Conservation (phyloP, 2,113 vertebrate species). For the Rhea americana region DNA sequence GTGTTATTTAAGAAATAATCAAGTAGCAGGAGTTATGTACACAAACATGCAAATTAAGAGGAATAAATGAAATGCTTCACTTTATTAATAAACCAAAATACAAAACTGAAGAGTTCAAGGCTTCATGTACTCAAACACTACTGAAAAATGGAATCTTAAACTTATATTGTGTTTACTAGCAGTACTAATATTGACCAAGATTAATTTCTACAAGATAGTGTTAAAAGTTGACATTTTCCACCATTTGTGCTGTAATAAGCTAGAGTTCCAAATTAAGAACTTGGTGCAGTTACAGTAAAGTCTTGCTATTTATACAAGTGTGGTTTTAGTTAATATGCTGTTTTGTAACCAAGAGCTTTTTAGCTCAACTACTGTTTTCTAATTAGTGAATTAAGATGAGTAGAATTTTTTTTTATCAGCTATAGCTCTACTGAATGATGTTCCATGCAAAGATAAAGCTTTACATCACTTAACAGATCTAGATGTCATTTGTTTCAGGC, state of each 20-base stretch:
- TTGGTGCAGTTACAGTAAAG: constrained; percentile 62
- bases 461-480: not conserved
- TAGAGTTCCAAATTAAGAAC: constrained; percentile 67
- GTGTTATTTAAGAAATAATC: not conserved
- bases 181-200: constrained; percentile 54
- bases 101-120: constrained; percentile 67
- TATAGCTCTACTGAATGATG: constrained; percentile 37
- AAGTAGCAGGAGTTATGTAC: not conserved
- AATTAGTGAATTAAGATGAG: not conserved
- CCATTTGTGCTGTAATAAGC: constrained; percentile 57
- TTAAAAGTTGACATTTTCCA: constrained; percentile 51
- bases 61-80: constrained; percentile 73
- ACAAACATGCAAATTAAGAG: constrained; percentile 65
- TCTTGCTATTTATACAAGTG: constrained; percentile 12
- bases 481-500: not conserved
- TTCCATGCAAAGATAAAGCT: constrained; percentile 53
- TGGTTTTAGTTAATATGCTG: not conserved
- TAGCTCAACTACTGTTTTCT: not conserved
- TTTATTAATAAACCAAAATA: constrained; percentile 74
- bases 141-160: constrained; percentile 30
- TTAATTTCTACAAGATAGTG: constrained; percentile 58
- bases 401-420: not conserved
- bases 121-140: constrained; percentile 63
- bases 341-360: not conserved
- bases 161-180: constrained; percentile 39